Conservation (phyloP, 2,888 invertebrate species). For the Lumbricus terrestris region DNA sequence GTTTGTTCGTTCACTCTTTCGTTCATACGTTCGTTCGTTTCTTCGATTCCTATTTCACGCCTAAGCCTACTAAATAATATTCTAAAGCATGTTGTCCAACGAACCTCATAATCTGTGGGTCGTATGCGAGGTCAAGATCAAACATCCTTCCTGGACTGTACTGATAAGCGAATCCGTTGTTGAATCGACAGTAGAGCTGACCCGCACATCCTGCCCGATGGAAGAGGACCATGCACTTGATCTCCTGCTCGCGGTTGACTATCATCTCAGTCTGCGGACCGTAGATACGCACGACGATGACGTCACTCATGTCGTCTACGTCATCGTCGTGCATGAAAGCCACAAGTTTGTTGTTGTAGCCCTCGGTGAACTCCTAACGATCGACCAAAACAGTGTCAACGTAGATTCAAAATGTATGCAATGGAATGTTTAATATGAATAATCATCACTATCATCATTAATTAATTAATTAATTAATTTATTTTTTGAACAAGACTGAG, state of each 20-base stretch:
- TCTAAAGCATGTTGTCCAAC: neutral
- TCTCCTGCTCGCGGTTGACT: neutral
- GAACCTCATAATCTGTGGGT: neutral
- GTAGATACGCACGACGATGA: conserved; percentile 9
- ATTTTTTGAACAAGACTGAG: no score
- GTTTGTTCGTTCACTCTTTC: neutral
- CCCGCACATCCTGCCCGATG: neutral
- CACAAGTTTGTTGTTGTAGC: neutral
- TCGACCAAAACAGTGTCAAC: neutral
- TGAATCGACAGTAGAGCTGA: neutral
- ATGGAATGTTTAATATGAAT: no score
- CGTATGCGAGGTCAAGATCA: conserved; percentile 7
- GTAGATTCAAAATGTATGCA: no score
- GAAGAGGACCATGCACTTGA: neutral
- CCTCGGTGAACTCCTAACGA: neutral
- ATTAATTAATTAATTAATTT: no score
- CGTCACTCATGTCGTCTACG: neutral
- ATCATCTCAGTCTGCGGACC: neutral
- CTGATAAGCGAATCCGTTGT: neutral
- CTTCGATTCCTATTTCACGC: no score
- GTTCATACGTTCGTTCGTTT: neutral
- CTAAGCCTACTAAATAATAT: neutral
- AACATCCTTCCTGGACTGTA: neutral
- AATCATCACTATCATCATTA: no score
- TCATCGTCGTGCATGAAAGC: neutral